Evolutionary conservation across 37 sponge, comb jelly and placozoan species (phyloP).

Genomic region (Petrosia ficiformis): DNA sequence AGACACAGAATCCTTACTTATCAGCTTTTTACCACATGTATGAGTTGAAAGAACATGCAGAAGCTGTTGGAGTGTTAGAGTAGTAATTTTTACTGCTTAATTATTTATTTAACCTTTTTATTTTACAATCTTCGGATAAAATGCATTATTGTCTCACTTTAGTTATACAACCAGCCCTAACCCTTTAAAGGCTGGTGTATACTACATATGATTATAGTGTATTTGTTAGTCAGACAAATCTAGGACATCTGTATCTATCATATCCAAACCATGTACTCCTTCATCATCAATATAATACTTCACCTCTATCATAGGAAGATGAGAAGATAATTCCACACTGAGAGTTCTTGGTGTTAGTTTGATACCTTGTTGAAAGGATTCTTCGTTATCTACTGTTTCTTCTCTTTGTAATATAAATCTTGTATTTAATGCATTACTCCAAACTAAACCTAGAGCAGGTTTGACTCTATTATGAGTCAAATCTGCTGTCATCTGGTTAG

Average conservation of each 20-base stretch:
- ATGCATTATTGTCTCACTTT: too few species aligned
- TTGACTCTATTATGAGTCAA: not conserved
- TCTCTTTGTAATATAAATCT: constrained; percentile 62
- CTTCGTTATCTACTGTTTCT: constrained; percentile 26
- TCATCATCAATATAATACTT: constrained; percentile 55
- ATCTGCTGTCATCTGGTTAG: constrained; percentile 83
- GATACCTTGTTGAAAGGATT: not conserved
- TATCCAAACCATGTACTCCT: constrained; percentile 58
- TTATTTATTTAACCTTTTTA: too few species aligned
- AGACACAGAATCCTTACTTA: too few species aligned
- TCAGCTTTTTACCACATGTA: too few species aligned
- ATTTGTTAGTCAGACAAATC: not conserved
- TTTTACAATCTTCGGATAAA: too few species aligned
- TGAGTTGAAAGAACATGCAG: too few species aligned
- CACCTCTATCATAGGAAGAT: constrained; percentile 54
- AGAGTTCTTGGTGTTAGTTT: constrained; percentile 22
- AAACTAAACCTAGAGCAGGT: constrained; percentile 80
- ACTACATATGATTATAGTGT: not conserved
- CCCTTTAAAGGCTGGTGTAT: too few species aligned
- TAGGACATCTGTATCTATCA: not conserved
- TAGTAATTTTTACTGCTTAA: too few species aligned
- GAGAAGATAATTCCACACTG: constrained; percentile 66
- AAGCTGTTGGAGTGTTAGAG: too few species aligned
- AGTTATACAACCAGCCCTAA: too few species aligned
- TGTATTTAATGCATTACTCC: constrained; percentile 63